Evolutionary conservation across 2,888 invertebrate genomes (phyloP), one percentile per base, ranked within the genome.

Genomic region (Pherbina coryleti): DNA sequence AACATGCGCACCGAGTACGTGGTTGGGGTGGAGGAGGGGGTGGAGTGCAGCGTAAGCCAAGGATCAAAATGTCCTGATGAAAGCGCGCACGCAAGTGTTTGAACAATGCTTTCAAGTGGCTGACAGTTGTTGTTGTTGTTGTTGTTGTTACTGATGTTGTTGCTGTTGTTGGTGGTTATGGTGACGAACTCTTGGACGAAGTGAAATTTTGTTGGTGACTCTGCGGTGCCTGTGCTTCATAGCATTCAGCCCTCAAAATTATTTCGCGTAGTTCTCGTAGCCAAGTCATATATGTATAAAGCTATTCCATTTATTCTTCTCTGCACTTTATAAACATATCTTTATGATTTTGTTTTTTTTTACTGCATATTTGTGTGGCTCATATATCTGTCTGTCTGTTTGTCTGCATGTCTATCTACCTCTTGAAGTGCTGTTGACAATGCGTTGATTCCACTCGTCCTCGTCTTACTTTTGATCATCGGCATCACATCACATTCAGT

Each of bases 61-160:
- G 73, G 67, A 53, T 66, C 53, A 55, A 75, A 75, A 37, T 19
- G 75, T 55, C 34, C 67, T 67, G 9, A 37, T 44, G 67, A 53
- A 66, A 74, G 25, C 62, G 49, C 49, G 75, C 66, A 66, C 55
- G 55, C 66, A 25, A 75, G 75, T 75, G 66, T 57, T 75, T 75
- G 67, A 53, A 55, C 75, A 75, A 25, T n/a, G 37, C 34, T 67
- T 37, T 51, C 53, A 62, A 75, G 75, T 49, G 71, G 55, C 22
- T 53, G 49, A 8, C 37, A 37, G 28, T 11, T n/a, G 28, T 28
- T 60, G 25, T 4, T 34, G 14, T n/a, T 37, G 19, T 66, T 34
- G 28, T 44, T 5, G 17, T 31, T 34, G 37, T 66, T n/a, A n/a
- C n/a, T 17, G 69, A 51, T 51, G n/a, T 49, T 51, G 49, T 11